Base-by-base conservation (phyloP, 1,140 invertebrate species). In the Mesaphorura yosii region DNA sequence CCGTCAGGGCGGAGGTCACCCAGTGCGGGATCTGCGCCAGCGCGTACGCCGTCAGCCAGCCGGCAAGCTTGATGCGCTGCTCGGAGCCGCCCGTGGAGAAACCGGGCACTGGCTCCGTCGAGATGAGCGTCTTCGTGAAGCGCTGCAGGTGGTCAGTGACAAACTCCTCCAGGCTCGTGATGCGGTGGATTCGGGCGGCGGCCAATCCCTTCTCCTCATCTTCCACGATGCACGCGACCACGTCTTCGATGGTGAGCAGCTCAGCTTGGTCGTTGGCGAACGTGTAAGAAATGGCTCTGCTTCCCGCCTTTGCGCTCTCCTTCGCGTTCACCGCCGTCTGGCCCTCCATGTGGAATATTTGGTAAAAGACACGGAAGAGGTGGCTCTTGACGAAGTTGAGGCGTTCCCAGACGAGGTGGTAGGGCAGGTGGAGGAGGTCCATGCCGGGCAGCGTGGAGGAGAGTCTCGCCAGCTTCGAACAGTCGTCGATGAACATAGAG, bases 401-500 rank as follows among this genome's bases (percentile, higher is more conserved):
- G 27, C 48, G 48, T 15, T 57, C 19, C 57, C 52, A 59, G 34
- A 55, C 34, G 6, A 51, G 25, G 34, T 47, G 41, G 27, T 54
- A 59, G 5, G 55, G n/a, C 5, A 51, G n/a, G 17, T 59, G 39
- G n/a, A 58, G 20, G 3, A 34, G 26, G 12, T 58, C 56, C 51
- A 53, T 53, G 23, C 51, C 56, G 1, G 56, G 56, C 1, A 58
- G n/a, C 25, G 37, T 49, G 1, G 45, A 48, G 1, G 40, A 19
- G 6, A 59, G 26, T 20, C 51, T 6, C 19, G 57, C 40, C 4
- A 40, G 29, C 22, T 54, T 48, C 2, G 41, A 47, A 26, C 27
- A 42, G 40, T 59, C 48, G 31, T 59, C 57, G 40, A 59, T 48
- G 22, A 59, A 47, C 52, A 59, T 54, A n/a, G 20, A 23, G 42